These are phyloP conservation scores for Cantharis rufa DNA, from an alignment of 2,888 invertebrate species.

Conservation along the genomic window DNA sequence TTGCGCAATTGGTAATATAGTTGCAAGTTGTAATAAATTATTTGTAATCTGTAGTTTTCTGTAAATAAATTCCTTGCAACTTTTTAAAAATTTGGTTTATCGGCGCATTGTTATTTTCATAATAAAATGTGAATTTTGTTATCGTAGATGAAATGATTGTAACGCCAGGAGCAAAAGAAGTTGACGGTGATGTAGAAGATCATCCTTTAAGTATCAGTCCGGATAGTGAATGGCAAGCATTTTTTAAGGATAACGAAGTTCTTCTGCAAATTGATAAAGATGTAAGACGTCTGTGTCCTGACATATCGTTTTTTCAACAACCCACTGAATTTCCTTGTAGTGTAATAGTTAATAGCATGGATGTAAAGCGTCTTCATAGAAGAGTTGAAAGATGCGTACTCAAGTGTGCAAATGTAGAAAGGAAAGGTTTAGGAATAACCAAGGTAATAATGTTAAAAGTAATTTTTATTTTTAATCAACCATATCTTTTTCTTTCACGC, in stretches of 20 bases:
- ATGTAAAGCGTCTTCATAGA: constrained; percentile 82
- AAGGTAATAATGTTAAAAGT: constrained; percentile 66
- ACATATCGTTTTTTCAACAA: constrained; percentile 96
- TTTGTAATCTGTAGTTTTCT: too few species aligned
- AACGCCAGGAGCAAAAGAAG: constrained; percentile 70
- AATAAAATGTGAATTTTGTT: constrained; percentile 6
- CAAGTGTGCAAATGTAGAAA: constrained; percentile 84
- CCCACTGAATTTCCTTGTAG: constrained; percentile 89
- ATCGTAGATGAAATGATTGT: constrained; percentile 83
- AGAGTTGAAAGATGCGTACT: constrained; percentile 86
- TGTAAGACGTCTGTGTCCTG: constrained; percentile 90
- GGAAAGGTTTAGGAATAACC: constrained; percentile 84
- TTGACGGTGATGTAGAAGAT: constrained; percentile 69
- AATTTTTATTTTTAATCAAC: not conserved
- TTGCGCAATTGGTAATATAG: too few species aligned
- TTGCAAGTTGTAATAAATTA: too few species aligned
- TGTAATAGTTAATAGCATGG: constrained; percentile 78
- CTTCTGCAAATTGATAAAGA: constrained; percentile 97
- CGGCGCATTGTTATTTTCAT: too few species aligned
- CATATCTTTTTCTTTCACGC: constrained; percentile 15
- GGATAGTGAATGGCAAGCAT: constrained; percentile 93
- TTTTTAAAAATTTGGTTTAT: too few species aligned
- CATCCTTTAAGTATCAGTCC: constrained; percentile 96
- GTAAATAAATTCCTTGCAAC: too few species aligned
- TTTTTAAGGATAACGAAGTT: constrained; percentile 97